Conservation (phyloP, 2,113 vertebrate genomes). For the Tragelaphus strepsiceros region DNA sequence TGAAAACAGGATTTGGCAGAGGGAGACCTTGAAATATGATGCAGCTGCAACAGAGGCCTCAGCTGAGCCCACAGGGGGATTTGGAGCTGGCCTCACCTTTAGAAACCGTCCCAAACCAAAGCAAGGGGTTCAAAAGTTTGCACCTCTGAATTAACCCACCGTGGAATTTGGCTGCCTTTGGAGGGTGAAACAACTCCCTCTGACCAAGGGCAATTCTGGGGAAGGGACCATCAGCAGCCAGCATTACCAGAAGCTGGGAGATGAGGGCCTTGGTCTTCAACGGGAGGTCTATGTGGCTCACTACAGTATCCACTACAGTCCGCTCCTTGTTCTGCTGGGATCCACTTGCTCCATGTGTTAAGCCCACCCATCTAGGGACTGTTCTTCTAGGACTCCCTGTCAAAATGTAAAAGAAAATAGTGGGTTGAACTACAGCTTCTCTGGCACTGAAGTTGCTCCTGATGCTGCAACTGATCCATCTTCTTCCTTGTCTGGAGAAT, state of each 20-base stretch:
- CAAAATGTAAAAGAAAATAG: not conserved
- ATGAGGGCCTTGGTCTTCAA: not conserved
- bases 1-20: not conserved
- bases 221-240: too few relatives aligned
- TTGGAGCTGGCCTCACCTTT: not conserved
- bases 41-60: not conserved
- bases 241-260: not conserved
- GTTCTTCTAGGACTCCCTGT: not conserved
- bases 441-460: not conserved
- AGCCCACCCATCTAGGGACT: not conserved
- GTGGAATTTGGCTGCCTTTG: not conserved
- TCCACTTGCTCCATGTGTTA: not conserved
- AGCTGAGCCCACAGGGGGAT: not conserved
- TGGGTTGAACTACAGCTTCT: not conserved
- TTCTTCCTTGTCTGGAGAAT: not conserved
- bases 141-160: too few relatives aligned
- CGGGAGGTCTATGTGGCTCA: not conserved
- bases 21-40: not conserved
- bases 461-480: not conserved
- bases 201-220: not conserved
- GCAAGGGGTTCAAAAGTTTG: not conserved
- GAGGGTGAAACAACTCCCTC: not conserved
- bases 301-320: too few relatives aligned
- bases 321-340: not conserved
- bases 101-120: not conserved